Conservation (phyloP, 1,140 invertebrate genomes). For the Triops cancriformis region DNA sequence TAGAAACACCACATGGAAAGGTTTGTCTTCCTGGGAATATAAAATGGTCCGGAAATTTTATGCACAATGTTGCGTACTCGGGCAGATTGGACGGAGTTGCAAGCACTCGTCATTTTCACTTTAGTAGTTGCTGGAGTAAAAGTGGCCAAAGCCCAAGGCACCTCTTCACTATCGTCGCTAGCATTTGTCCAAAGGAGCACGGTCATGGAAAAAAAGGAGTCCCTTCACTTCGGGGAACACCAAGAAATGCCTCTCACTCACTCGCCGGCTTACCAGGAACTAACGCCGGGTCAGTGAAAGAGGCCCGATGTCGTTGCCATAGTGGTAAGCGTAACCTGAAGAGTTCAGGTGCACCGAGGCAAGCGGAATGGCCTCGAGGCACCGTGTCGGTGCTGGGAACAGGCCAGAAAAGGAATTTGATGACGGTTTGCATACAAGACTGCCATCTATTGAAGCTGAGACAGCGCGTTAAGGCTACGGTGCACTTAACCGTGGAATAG, state of each 20-base stretch:
- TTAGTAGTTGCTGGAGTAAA: not conserved
- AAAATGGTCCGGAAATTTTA: not conserved
- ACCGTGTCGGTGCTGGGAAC: no score
- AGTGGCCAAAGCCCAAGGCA: slow-evolving; percentile 3
- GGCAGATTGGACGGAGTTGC: not conserved
- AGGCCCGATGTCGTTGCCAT: not conserved
- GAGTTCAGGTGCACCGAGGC: not conserved
- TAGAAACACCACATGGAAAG: not conserved
- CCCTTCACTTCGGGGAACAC: not conserved
- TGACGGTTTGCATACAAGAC: no score
- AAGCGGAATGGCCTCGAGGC: not conserved
- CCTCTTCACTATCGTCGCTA: not conserved
- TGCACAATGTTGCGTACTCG: not conserved
- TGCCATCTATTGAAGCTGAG: no score
- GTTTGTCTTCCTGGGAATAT: not conserved
- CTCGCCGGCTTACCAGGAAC: not conserved
- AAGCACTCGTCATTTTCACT: not conserved
- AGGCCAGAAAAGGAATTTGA: no score
- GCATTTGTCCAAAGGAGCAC: slow-evolving; percentile 3
- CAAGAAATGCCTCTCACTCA: no score
- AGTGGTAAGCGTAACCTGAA: not conserved
- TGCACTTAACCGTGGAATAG: no score
- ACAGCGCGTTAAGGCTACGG: no score
- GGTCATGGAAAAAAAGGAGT: not conserved
- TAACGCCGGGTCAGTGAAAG: not conserved